Base-by-base conservation (phyloP, 2,888 invertebrate species). In the Drosophila infuscata region DNA sequence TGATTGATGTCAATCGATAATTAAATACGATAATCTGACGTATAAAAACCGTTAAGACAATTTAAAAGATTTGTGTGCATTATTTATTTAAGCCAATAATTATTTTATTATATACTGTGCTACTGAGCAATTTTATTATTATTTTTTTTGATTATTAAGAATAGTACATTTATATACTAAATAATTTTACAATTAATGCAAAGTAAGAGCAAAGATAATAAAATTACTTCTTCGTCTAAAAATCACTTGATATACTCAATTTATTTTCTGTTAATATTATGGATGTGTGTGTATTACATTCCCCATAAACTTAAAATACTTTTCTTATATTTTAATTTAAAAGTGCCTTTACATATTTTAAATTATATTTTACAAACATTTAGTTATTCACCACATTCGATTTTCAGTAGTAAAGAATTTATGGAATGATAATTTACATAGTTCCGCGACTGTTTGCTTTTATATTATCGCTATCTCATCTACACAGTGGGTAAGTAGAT, bases 1-100 rank as follows among this genome's bases (percentile, higher is more conserved):
- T 59, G 9, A 33, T 5, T 20, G 2, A 32, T 11, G 5, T 17
- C 9, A 53, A 61, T 70, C 77, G 75, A 76, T 71, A 57, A 11
- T 3, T 25, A 3, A 15, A 15, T 17, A 1, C 36, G 32, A 58
- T 49, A 30, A 36, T 8, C 5, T 11, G 2, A 3, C 0, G 3
- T 30, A 15, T 15, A 25, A 5, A 5, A 35, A 12, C 70, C 62
- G 74, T 75, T 69, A 57, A 15, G 6, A 8, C 3, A 12, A 12
- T 15, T 67, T 41, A 7, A 41, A 56, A 15, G 3, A 46, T 12
- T 25, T 36, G 17, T 12, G 3, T 30, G 20, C 12, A 12, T 15
- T 57, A 12, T 32, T 53, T 20, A 29, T 38, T 29, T 0, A 29
- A 29, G 3, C 11, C 7, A 25, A 20, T n/a, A 30, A 12, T 30